Evolutionary conservation across 2,797 vertebrate genomes (phyloP).

Genomic region (Falco columbarius): DNA sequence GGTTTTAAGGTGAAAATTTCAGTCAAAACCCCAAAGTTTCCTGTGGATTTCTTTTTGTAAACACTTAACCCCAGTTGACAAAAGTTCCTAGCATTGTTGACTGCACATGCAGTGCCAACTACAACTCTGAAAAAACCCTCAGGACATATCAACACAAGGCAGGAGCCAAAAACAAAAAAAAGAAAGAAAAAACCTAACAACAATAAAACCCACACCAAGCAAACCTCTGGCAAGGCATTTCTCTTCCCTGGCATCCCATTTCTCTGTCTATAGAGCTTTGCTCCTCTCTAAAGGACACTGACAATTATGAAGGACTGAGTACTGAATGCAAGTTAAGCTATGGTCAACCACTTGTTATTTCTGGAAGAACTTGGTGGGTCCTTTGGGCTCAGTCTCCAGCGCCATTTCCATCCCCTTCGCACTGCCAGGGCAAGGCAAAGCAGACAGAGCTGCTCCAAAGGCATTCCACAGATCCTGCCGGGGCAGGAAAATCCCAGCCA

Average conservation of each 20-base stretch:
- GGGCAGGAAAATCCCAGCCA: not conserved
- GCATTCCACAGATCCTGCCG: constrained; percentile 17
- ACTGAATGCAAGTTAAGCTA: not conserved
- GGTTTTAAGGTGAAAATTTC: not conserved
- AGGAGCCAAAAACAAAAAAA: not conserved
- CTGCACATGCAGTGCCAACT: not conserved
- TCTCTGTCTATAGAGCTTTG: not conserved
- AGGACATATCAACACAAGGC: not conserved
- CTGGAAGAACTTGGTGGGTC: constrained; percentile 16
- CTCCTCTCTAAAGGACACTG: not conserved
- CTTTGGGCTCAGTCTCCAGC: not conserved
- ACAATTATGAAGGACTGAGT: not conserved
- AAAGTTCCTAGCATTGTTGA: not conserved
- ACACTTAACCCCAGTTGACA: not conserved
- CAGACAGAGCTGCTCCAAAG: constrained; percentile 53
- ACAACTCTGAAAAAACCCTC: not conserved
- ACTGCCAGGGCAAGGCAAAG: constrained; percentile 14
- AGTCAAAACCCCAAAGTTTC: constrained; percentile 12
- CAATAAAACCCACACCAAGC: constrained; percentile 7
- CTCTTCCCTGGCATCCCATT: not conserved
- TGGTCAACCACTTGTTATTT: constrained; percentile 47
- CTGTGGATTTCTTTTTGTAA: constrained; percentile 37
- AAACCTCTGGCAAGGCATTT: constrained; percentile 16
- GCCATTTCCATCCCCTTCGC: constrained; percentile 11
- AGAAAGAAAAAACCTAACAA: not conserved